Conservation (phyloP, 1,140 invertebrate genomes). For the Macrosteles quadrilineatus region DNA sequence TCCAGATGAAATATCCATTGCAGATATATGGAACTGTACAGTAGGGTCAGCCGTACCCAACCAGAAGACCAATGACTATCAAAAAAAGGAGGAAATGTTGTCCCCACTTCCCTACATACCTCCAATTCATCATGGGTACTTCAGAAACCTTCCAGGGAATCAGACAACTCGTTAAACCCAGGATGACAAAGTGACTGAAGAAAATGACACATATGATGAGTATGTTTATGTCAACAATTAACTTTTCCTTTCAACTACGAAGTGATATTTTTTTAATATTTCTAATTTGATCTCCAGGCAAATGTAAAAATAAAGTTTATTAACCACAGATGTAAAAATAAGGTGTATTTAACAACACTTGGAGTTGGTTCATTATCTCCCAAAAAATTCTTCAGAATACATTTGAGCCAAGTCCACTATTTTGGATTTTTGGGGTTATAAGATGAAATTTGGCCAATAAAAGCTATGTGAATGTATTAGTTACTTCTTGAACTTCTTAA, state of each 20-base stretch:
- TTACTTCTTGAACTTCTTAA: neutral
- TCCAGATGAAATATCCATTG: neutral
- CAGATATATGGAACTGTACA: constrained; percentile 18
- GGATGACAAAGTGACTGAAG: too few relatives aligned
- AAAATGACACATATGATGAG: neutral
- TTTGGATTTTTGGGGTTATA: too few relatives aligned
- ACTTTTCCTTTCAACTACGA: neutral
- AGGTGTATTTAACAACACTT: constrained; percentile 2
- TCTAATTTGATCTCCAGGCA: too few relatives aligned
- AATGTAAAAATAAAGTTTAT: neutral
- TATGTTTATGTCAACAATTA: too few relatives aligned
- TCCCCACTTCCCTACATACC: too few relatives aligned
- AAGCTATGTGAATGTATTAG: neutral
- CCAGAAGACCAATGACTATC: neutral
- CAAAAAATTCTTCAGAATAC: neutral
- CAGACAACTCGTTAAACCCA: too few relatives aligned
- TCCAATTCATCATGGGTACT: too few relatives aligned
- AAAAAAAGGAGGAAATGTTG: neutral
- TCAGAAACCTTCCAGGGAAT: neutral
- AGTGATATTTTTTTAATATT: neutral
- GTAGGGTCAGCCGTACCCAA: too few relatives aligned
- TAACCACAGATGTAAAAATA: neutral
- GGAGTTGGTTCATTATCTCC: constrained; percentile 13
- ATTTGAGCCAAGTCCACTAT: neutral
- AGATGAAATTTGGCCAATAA: too few relatives aligned